Conservation (phyloP, 2,113 vertebrate species). For the Prolemur simus region DNA sequence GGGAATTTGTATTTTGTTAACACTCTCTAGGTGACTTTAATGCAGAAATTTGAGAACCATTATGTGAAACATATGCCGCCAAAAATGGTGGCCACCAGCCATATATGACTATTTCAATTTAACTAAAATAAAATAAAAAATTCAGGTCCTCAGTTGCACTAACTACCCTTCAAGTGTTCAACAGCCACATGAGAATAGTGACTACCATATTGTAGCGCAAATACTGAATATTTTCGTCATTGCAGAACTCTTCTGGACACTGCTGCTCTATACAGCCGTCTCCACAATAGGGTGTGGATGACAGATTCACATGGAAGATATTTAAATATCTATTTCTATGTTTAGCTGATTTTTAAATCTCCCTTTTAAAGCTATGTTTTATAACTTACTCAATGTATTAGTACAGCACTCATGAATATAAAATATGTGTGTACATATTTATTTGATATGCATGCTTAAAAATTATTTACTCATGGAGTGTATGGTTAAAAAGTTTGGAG, state of each 20-base stretch:
- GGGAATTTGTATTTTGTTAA: background rate
- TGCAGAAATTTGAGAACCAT: background rate
- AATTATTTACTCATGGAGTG: background rate
- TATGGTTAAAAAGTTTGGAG: slow-evolving; percentile 19
- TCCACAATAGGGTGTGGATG: background rate
- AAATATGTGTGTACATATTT: background rate
- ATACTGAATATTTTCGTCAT: background rate
- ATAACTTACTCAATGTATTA: background rate
- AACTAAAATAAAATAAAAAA: background rate
- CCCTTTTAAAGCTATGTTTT: background rate
- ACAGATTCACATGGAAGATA: background rate
- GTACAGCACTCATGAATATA: background rate
- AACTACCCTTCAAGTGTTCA: background rate
- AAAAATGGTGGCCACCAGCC: background rate
- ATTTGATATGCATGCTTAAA: background rate
- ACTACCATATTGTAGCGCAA: background rate
- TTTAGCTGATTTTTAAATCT: background rate
- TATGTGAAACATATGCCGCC: background rate
- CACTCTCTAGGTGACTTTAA: background rate
- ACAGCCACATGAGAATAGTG: background rate
- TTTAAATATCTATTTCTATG: background rate
- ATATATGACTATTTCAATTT: background rate
- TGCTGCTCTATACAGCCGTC: background rate
- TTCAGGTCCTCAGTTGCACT: background rate
- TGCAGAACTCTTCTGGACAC: background rate